Conservation (phyloP, 2,113 vertebrate species). For the Cairina moschata region DNA sequence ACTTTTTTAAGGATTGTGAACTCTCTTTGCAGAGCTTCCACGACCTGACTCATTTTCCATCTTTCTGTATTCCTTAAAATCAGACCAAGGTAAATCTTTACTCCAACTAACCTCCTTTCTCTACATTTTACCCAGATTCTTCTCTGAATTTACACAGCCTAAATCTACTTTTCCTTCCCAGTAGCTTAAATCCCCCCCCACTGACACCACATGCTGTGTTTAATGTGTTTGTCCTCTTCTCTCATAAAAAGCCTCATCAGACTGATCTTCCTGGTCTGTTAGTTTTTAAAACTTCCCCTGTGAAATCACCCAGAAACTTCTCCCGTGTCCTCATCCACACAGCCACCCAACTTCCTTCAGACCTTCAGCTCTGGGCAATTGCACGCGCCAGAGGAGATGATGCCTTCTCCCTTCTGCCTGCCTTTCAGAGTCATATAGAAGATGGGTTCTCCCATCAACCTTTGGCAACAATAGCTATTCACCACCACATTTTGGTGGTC, state of each 20-base stretch:
- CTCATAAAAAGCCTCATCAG: not conserved
- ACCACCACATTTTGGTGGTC: not conserved
- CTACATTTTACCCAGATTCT: not conserved
- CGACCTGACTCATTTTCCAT: not conserved
- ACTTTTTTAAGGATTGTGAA: not conserved
- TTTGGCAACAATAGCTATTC: not conserved
- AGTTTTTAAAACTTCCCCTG: not conserved
- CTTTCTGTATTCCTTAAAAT: not conserved
- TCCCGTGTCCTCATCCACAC: not conserved
- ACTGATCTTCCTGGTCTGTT: not conserved
- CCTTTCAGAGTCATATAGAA: not conserved
- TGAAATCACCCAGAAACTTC: not conserved
- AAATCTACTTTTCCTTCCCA: not conserved
- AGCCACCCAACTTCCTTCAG: not conserved
- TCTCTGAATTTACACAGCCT: not conserved
- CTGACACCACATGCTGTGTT: not conserved
- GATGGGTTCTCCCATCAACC: not conserved
- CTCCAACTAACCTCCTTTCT: not conserved
- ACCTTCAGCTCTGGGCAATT: not conserved
- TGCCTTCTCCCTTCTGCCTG: not conserved
- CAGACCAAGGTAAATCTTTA: not conserved
- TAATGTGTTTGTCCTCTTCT: not conserved
- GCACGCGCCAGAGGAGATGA: accelerated
- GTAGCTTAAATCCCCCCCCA: not conserved
- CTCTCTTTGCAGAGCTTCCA: not conserved